Conservation (phyloP, 2,797 vertebrate genomes). For the Sebastes jordani region DNA sequence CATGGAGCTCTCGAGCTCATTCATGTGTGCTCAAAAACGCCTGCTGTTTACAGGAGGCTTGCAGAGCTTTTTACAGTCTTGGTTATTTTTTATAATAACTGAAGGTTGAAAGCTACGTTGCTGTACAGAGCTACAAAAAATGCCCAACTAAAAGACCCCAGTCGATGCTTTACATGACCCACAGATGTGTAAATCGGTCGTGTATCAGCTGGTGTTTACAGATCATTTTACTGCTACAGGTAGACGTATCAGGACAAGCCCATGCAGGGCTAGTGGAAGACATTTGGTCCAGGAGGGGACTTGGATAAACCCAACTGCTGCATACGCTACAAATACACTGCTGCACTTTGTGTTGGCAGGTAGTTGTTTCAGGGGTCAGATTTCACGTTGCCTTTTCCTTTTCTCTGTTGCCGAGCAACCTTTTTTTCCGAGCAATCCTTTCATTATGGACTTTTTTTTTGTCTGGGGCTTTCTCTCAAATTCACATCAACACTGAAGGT, state of each 20-base stretch:
- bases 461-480: background rate
- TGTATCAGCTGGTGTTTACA: slow-evolving; percentile 18
- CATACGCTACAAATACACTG: slow-evolving; percentile 7
- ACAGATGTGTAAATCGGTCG: background rate
- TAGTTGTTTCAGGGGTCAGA: slow-evolving; percentile 10
- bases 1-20: slow-evolving; percentile 23
- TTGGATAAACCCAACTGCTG: background rate
- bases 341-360: background rate
- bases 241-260: background rate
- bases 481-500: background rate
- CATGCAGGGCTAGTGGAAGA: slow-evolving; percentile 36
- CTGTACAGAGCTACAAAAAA: slow-evolving; percentile 20
- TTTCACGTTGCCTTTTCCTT: background rate
- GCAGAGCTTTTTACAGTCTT: slow-evolving; percentile 20
- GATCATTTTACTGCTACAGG: slow-evolving; percentile 14
- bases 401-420: slow-evolving; percentile 14
- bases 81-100: slow-evolving; percentile 17
- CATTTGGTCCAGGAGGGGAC: slow-evolving; percentile 2
- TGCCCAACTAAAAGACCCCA: background rate
- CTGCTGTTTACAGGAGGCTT: slow-evolving; percentile 15
- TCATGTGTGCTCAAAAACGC: slow-evolving; percentile 3
- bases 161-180: background rate
- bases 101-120: slow-evolving; percentile 13
- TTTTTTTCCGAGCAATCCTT: background rate
- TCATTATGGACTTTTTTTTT: background rate